Conservation (phyloP, 2,113 vertebrate genomes). For the Alethe castanea region DNA sequence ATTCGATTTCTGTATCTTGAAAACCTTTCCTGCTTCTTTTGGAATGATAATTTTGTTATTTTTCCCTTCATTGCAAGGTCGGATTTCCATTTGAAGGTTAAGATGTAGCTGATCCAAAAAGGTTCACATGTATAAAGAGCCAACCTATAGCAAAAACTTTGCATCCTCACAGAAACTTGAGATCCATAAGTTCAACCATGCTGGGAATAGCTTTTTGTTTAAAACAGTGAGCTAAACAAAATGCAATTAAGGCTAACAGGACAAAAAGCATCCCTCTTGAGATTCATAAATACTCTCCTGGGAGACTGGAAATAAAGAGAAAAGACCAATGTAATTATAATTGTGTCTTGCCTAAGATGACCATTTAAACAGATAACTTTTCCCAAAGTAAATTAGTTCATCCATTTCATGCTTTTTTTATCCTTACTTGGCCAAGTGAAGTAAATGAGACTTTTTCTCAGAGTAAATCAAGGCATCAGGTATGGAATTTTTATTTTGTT, state of each 20-base stretch:
- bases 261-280: conserved; percentile 40
- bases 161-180: conserved; percentile 21
- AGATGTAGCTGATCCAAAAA: neutral
- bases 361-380: conserved; percentile 38
- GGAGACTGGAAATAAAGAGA: conserved; percentile 27
- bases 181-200: neutral
- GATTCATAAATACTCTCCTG: conserved; percentile 38
- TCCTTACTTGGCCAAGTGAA: neutral
- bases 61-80: neutral
- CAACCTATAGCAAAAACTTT: neutral
- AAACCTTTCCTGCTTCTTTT: neutral
- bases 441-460: neutral
- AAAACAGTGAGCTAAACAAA: conserved; percentile 49
- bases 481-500: neutral
- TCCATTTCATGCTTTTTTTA: neutral
- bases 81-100: neutral
- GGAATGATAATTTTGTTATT: neutral
- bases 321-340: conserved; percentile 38
- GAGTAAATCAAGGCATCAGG: neutral
- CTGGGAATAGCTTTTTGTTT: conserved; percentile 44
- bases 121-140: neutral
- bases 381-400: neutral
- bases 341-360: neutral
- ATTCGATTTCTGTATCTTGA: neutral
- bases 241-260: conserved; percentile 53